Evolutionary conservation across 2,113 vertebrate genomes (phyloP).

Genomic region (Sapajus apella): DNA sequence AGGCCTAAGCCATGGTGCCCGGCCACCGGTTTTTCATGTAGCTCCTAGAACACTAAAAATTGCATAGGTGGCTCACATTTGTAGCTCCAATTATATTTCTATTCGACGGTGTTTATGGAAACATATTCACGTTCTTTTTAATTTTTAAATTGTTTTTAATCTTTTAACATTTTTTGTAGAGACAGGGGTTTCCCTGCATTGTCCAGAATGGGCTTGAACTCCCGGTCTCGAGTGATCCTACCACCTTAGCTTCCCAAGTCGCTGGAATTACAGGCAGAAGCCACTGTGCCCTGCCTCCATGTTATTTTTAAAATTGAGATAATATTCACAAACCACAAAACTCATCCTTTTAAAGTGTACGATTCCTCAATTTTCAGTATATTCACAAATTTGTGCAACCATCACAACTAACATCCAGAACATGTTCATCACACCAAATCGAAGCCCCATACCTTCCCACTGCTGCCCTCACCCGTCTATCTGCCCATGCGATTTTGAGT

Average conservation of each 20-base stretch:
- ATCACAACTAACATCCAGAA: neutral
- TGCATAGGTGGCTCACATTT: neutral
- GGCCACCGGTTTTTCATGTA: neutral
- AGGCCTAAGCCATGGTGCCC: neutral
- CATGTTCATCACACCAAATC: neutral
- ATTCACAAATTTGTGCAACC: neutral
- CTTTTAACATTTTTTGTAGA: too few species aligned
- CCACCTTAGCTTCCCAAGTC: too few species aligned
- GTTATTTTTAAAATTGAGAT: neutral
- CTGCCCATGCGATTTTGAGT: neutral
- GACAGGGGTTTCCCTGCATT: too few species aligned
- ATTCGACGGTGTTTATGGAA: neutral
- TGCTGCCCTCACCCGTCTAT: neutral
- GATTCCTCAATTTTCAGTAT: neutral
- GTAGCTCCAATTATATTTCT: neutral
- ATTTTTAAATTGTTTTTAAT: too few species aligned
- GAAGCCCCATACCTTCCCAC: rapidly evolving
- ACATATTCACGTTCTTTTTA: neutral
- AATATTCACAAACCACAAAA: neutral
- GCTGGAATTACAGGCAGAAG: too few species aligned
- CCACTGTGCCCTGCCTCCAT: neutral
- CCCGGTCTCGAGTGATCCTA: too few species aligned
- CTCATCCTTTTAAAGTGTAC: neutral
- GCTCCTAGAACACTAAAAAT: neutral
- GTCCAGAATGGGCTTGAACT: too few species aligned